phyloP scores from a whole-genome alignment of 2,888 invertebrate genomes.

The Sialis fuliginosa region DNA sequence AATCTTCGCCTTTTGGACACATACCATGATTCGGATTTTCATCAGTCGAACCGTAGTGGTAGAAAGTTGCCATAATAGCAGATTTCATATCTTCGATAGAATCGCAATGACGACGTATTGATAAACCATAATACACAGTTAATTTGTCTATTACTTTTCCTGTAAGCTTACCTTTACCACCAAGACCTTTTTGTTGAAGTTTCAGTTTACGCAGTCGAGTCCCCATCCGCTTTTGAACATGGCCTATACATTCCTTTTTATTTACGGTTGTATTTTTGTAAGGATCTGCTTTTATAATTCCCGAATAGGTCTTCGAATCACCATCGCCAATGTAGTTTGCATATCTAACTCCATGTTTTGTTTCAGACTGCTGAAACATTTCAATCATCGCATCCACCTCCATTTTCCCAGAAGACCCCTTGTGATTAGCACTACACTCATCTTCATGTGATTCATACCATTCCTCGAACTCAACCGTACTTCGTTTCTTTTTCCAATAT shows the following conservation, averaged over 20 bases:
- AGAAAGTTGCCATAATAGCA: constrained; percentile 8
- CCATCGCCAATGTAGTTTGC: constrained; percentile 10
- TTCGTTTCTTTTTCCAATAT: constrained; percentile 9
- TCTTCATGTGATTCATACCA: constrained; percentile 9
- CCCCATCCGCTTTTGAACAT: constrained; percentile 9
- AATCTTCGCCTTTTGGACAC: constrained; percentile 9
- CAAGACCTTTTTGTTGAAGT: constrained; percentile 9
- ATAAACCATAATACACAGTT: constrained; percentile 14
- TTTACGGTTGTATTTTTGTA: constrained; percentile 5
- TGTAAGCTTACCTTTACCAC: constrained; percentile 12
- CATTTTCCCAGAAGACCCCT: constrained; percentile 1
- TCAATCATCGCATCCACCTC: neutral
- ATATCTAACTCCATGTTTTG: constrained; percentile 8
- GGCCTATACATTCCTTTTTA: constrained; percentile 8
- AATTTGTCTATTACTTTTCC: constrained; percentile 13
- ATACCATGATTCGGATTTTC: constrained; percentile 8
- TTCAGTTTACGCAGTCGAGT: constrained; percentile 5
- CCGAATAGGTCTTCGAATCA: constrained; percentile 10
- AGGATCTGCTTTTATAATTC: constrained; percentile 7
- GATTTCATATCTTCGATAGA: constrained; percentile 11
- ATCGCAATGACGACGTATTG: constrained; percentile 12
- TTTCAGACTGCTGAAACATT: neutral
- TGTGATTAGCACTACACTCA: constrained; percentile 8
- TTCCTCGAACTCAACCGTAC: constrained; percentile 9
- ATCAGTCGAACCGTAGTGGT: constrained; percentile 7